These are phyloP conservation scores for Riptortus pedestris DNA, from an alignment of 1,140 invertebrate species.

Conservation along the genomic window DNA sequence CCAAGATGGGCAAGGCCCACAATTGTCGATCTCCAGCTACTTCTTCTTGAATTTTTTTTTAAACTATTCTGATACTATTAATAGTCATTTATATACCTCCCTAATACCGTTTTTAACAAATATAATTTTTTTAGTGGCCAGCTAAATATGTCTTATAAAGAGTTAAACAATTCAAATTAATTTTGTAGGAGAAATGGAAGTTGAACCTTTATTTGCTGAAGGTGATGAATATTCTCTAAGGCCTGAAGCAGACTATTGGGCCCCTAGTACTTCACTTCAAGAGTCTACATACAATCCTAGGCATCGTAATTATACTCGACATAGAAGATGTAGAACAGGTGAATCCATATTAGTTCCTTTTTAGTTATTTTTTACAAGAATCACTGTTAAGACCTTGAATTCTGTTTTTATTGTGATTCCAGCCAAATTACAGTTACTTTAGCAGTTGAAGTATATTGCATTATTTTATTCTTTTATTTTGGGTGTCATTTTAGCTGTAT, in stretches of 20 bases:
- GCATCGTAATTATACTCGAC: neutral
- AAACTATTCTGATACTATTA: too few species aligned
- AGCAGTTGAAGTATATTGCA: too few species aligned
- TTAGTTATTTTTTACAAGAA: too few species aligned
- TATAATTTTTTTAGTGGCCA: neutral
- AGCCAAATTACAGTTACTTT: too few species aligned
- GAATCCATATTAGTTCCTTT: too few species aligned
- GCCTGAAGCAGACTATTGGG: conserved; percentile 17
- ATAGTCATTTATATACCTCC: neutral
- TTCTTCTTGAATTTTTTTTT: too few species aligned
- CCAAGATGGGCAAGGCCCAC: too few species aligned
- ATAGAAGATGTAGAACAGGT: conserved; percentile 7
- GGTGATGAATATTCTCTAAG: conserved; percentile 35
- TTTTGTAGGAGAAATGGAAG: conserved; percentile 39
- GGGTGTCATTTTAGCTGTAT: too few species aligned
- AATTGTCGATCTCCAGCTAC: too few species aligned
- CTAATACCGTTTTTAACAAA: neutral
- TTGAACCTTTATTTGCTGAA: conserved; percentile 43
- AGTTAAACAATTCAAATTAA: neutral
- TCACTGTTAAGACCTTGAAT: too few species aligned
- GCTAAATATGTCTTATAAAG: neutral
- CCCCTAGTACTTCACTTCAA: neutral
- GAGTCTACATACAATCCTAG: neutral
- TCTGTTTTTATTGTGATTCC: too few species aligned
- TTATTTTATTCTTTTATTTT: too few species aligned